Evolutionary conservation across 2,113 vertebrate genomes (phyloP).

Genomic region (Oenanthe oenanthe): DNA sequence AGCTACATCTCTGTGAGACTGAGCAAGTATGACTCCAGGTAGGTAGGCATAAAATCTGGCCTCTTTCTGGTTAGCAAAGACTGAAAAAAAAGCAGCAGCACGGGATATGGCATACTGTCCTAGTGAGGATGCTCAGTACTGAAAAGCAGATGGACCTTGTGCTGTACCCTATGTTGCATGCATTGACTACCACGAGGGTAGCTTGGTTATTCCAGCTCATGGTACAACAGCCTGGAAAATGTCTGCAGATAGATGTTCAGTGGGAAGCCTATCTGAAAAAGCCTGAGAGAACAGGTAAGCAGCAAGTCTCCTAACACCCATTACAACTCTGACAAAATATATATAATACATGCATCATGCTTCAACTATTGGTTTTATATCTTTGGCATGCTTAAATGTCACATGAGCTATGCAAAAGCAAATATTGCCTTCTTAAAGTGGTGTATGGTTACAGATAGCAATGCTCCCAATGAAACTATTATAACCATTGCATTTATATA

Average conservation of each 20-base stretch:
- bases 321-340: background rate
- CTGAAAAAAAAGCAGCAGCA: background rate
- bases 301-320: background rate
- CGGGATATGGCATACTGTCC: rapidly evolving
- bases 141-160: background rate
- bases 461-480: background rate
- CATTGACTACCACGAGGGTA: background rate
- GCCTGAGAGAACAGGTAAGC: background rate
- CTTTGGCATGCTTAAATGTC: background rate
- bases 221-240: background rate
- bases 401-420: background rate
- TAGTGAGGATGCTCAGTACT: background rate
- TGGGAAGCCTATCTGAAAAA: background rate
- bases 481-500: background rate
- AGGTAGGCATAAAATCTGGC: background rate
- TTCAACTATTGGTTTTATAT: background rate
- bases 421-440: background rate
- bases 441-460: background rate
- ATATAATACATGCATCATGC: background rate
- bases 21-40: background rate
- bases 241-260: background rate
- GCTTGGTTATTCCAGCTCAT: background rate
- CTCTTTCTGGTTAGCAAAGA: background rate
- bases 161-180: background rate
- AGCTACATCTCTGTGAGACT: background rate